Base-by-base conservation (phyloP, 2,113 vertebrate genomes). In the Callaeas wilsoni region DNA sequence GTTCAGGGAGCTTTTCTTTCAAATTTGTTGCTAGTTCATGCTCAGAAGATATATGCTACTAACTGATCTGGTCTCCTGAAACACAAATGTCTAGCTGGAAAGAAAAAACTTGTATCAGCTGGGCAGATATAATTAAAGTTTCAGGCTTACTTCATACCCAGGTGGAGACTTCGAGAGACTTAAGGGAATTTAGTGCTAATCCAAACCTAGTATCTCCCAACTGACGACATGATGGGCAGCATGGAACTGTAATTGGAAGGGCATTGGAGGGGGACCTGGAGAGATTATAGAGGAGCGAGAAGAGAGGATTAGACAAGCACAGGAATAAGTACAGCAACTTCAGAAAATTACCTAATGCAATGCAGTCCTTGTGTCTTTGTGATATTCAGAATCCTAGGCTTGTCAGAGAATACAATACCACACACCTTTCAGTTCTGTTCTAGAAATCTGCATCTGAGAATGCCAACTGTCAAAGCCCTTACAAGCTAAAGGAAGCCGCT, bases 111-210 rank as follows among this genome's bases (percentile, higher is more conserved):
- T 90, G 49, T 81, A 96, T 93, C 94, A 96, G 83, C 68, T 84
- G 87, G 91, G 94, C 78, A 95, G 89, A 89, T 89, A 85, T 94
- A 96, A 97, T 97, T 96, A 97, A 94, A 94, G 84, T 94, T 94
- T 83, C 67, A 84, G 81, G 67, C 87, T 96, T 96, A 73, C 89
- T 96, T 96, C 95, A 96, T 96, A 95, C 81, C 77, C 78, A 94
- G 91, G 96, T 96, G 91, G 87, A 95, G 94, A 85, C 94, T 96
- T 93, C 80, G 70, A 95, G 94, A 91, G 96, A 94, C 87, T 97
- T 97, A 95, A 94, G 89, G 84, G 96, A 96, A 96, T 96, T 95
- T 96, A 96, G 87, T 56, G 87, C 93, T 97, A 97, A 97, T 96
- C 95, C 93, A 94, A 85, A 94, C 77, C 63, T 65, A 76, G 86